Conservation (phyloP, 2,888 invertebrate genomes). For the Aporophyla nigra region DNA sequence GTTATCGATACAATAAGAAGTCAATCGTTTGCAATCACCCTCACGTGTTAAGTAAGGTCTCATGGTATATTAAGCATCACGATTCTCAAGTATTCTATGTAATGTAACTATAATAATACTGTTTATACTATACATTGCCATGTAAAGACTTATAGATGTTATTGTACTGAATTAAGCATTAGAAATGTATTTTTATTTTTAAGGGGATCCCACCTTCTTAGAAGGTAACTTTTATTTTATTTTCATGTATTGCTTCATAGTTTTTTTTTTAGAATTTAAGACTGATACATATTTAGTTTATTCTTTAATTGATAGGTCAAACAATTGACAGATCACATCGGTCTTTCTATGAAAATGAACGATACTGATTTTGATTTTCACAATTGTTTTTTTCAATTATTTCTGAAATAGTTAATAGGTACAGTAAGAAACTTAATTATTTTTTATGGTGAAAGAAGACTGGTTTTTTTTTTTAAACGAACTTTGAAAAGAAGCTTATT, state of each 20-base stretch:
- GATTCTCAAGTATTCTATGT: conserved; percentile 2
- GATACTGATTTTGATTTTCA: not conserved
- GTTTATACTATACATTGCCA: conserved; percentile 21
- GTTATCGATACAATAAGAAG: not conserved
- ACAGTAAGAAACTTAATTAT: not conserved
- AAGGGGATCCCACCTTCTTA: not conserved
- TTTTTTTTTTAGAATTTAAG: conserved; percentile 18
- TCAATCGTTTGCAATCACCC: not conserved
- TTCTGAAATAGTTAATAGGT: not conserved
- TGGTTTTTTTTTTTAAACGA: not conserved
- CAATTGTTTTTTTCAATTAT: not conserved
- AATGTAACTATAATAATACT: not conserved
- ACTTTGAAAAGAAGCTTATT: not conserved
- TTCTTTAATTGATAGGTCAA: not conserved
- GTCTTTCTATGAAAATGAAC: not conserved
- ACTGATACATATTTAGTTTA: conserved; percentile 16
- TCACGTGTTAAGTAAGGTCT: not conserved
- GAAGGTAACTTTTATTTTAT: not conserved
- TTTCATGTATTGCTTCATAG: not conserved
- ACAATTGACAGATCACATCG: not conserved
- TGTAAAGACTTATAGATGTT: conserved; percentile 14
- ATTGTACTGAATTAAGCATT: not conserved
- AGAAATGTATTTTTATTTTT: not conserved
- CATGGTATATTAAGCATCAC: not conserved
- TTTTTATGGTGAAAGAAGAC: not conserved